A percentile compares a stretch with the other conserved stretches of the same genome.
phyloP scores from a whole-genome alignment of 2,797 vertebrate species.

The Hapalemur alaotrensis region DNA sequence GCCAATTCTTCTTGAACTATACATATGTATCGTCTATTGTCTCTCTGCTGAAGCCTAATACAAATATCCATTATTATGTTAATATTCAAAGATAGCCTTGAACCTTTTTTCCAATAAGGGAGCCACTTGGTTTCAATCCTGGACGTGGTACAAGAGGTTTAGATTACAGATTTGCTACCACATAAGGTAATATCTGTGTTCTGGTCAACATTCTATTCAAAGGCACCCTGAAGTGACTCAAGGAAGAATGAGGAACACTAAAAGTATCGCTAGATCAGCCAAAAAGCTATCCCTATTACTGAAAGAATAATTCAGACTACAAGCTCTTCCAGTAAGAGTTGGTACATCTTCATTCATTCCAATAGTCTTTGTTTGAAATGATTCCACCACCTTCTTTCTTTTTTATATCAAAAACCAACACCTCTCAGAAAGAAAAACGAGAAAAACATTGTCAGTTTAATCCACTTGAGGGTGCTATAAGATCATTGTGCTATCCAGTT shows the following conservation, averaged over 20 bases:
- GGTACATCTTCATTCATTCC: neutral
- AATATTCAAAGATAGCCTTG: neutral
- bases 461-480: conserved; percentile 78
- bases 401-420: conserved; percentile 1
- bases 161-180: neutral
- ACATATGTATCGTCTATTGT: neutral
- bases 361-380: conserved; percentile 36
- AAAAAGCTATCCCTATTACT: neutral
- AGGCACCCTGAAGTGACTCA: neutral
- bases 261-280: neutral
- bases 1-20: neutral
- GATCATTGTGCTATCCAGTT: conserved; percentile 54
- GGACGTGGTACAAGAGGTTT: neutral
- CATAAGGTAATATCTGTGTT: neutral
- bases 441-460: conserved; percentile 1
- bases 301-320: neutral
- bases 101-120: neutral
- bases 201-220: neutral
- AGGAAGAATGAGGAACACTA: neutral
- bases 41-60: neutral
- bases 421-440: conserved; percentile 6
- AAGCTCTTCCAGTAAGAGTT: neutral
- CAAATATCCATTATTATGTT: neutral
- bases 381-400: neutral
- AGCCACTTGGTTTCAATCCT: conserved; percentile 18